Conservation (phyloP, 23 tunicate genomes). For the Botrylloides violaceus region DNA sequence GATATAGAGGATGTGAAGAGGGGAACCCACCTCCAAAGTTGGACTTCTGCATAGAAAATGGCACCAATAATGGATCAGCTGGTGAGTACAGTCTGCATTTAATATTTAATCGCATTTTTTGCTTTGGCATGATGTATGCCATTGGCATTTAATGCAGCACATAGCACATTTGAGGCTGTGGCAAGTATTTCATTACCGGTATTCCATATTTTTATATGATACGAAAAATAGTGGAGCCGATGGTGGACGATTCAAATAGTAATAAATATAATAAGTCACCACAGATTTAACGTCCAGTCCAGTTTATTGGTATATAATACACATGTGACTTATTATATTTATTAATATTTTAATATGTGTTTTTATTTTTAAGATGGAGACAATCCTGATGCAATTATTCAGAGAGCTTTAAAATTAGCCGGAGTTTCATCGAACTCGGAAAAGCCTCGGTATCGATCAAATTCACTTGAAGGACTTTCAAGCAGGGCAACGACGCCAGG, state of each 20-base stretch:
- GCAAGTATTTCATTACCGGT: not conserved
- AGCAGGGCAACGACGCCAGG: slow-evolving; percentile 15
- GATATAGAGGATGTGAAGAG: not conserved
- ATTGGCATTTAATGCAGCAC: no score
- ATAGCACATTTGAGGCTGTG: not conserved
- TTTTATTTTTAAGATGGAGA: slow-evolving; percentile 1
- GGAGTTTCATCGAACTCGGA: slow-evolving; percentile 26
- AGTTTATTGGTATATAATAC: no score
- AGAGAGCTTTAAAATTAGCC: slow-evolving; percentile 60
- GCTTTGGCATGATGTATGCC: no score
- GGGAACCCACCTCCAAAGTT: slow-evolving; percentile 18
- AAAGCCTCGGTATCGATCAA: slow-evolving; percentile 2
- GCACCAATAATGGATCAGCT: not conserved
- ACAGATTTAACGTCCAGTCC: no score
- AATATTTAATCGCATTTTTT: no score
- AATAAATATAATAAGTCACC: no score
- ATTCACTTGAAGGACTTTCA: slow-evolving; percentile 30
- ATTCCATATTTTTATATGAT: no score
- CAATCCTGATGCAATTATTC: slow-evolving; percentile 47
- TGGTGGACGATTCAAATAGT: no score
- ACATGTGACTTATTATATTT: no score
- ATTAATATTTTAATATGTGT: not conserved
- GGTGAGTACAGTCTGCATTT: no score
- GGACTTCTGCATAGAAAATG: slow-evolving; percentile 26
- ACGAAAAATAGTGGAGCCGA: no score